Evolutionary conservation across 2,113 vertebrate genomes (phyloP).

Genomic region (Mustela nigripes): DNA sequence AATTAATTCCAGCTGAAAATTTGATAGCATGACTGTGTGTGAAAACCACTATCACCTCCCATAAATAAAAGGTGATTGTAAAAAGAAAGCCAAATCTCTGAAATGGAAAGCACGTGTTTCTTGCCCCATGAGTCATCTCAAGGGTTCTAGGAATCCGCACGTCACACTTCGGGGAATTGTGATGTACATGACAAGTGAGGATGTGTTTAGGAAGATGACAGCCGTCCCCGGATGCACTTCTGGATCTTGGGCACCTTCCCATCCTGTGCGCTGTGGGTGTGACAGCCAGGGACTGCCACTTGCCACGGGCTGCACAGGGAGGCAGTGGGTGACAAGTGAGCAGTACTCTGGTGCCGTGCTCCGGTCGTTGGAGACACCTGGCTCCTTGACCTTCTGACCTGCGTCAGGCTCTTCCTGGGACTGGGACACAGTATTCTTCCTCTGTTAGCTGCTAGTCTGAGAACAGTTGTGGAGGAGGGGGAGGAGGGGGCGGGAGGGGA

Average conservation of each 20-base stretch:
- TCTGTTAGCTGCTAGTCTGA: background rate
- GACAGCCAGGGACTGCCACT: background rate
- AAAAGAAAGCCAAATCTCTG: constrained; percentile 39
- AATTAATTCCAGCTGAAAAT: constrained; percentile 57
- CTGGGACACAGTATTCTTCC: background rate
- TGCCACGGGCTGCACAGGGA: background rate
- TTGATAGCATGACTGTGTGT: background rate
- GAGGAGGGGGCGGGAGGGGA: background rate
- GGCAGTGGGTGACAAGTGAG: background rate
- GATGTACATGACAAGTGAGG: background rate
- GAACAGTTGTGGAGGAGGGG: background rate
- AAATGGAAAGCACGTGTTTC: constrained; percentile 15
- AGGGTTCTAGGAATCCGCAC: background rate
- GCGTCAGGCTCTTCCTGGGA: background rate
- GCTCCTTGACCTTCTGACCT: background rate
- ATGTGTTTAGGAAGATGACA: background rate
- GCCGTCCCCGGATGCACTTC: background rate
- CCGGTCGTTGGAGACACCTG: background rate
- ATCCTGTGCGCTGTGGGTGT: background rate
- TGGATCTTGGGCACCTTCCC: background rate
- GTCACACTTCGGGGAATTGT: background rate
- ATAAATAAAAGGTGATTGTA: constrained; percentile 47
- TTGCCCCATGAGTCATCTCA: background rate
- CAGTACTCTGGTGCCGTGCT: background rate
- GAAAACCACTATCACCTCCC: background rate